Base-by-base conservation (phyloP, 2,113 vertebrate genomes). In the Sinocyclocheilus grahami region DNA sequence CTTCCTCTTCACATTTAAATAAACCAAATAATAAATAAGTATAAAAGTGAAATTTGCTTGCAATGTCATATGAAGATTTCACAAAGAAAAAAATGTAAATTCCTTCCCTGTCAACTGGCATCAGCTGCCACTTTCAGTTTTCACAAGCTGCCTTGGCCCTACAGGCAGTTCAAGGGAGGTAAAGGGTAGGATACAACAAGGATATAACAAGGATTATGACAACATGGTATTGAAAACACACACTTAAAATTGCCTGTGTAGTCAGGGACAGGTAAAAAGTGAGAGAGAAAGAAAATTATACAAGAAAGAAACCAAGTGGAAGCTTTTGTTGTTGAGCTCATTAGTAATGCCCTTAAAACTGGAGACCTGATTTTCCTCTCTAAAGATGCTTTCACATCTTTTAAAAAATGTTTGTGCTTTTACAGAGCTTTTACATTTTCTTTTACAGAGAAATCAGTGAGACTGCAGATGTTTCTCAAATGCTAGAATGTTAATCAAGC, bases 261-360 rank as follows among this genome's bases (percentile, higher is more conserved):
- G 46, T 81, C 85, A 90, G 51, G 51, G 86, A 86, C 65, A 78
- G 83, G 60, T 60, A 86, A 46, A 86, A 63, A 82, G 55, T 67
- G 33, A 76, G 24, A 78, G n/a, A 65, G 22, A 63, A 37, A 72
- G 37, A n/a, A 42, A 53, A 71, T 16, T 20, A 89, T 42, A 55
- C 12, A 82, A 90, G 42, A 74, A 51, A 60, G 16, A 14, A 11
- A 12, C 30, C 16, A 18, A 71, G 67, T 20, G 5, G 30, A 67
- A 8, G n/a, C 14, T 55, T 83, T 79, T 86, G 6, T 53, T 83
- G 48, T 24, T 55, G 62, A 48, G 76, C 58, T 81, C 69, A 82
- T 85, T 85, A 85, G 82, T 55, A 79, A 74, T 85, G 65, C 48
- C 24, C 53, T 67, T n/a, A 75, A 82, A 79, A 71, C 53, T 39